These are phyloP conservation scores for Alces alces DNA, from an alignment of 2,113 vertebrate genomes.

Conservation along the genomic window DNA sequence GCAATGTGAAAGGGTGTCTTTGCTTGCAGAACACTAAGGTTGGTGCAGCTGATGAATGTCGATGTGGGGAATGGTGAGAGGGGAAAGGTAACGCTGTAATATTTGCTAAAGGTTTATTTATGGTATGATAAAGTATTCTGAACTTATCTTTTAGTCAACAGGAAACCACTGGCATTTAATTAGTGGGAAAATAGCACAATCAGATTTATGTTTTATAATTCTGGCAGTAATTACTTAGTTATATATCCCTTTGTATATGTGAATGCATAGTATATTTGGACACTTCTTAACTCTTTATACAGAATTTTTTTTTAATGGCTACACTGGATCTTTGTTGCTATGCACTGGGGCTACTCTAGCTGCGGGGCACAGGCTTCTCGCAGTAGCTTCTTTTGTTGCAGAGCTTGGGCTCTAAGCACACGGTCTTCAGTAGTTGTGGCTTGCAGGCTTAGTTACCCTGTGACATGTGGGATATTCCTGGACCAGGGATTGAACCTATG, in stretches of 20 bases:
- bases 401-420: rapidly evolving
- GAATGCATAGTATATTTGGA: background rate
- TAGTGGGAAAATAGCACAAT: background rate
- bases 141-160: background rate
- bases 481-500: background rate
- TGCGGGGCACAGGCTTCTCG: rapidly evolving
- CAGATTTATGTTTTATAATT: background rate
- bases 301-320: background rate
- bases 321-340: background rate
- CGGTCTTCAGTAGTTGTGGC: background rate
- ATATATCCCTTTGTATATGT: background rate
- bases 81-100: background rate
- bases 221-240: background rate
- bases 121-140: background rate
- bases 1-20: no score
- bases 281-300: background rate
- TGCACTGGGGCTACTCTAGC: background rate
- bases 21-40: background rate
- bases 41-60: background rate
- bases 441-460: background rate
- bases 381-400: background rate
- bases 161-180: background rate
- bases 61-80: background rate
- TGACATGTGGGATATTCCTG: background rate
- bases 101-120: background rate